phyloP scores from a whole-genome alignment of 2,888 invertebrate species.

The Mimumesa dahlbomi region DNA sequence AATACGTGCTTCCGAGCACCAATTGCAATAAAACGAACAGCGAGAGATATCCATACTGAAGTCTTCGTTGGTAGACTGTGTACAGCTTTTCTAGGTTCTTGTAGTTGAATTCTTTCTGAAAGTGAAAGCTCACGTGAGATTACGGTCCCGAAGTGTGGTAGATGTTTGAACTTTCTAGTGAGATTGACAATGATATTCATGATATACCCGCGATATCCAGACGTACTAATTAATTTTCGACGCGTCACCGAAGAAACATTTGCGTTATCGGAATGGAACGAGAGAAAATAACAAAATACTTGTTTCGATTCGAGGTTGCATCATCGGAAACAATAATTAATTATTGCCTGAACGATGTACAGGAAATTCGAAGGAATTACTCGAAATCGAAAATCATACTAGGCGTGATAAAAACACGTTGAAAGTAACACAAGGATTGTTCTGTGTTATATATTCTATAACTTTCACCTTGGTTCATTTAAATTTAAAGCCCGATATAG shows the following conservation, averaged over 20 bases:
- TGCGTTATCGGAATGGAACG: background rate
- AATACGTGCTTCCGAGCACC: slow-evolving; percentile 85
- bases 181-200: slow-evolving; percentile 1
- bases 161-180: slow-evolving; percentile 39
- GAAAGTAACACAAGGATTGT: background rate
- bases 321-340: no score
- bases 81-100: slow-evolving; percentile 89
- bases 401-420: background rate
- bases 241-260: background rate
- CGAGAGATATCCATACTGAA: slow-evolving; percentile 89
- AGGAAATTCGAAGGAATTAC: background rate
- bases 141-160: slow-evolving; percentile 28
- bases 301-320: background rate
- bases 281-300: background rate
- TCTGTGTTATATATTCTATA: slow-evolving; percentile 2
- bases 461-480: slow-evolving; percentile 21
- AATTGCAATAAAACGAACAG: slow-evolving; percentile 88
- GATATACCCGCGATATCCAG: slow-evolving; percentile 14
- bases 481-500: slow-evolving; percentile 9
- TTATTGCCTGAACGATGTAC: no score
- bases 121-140: slow-evolving; percentile 54
- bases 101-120: slow-evolving; percentile 88
- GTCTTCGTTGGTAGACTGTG: slow-evolving; percentile 87
- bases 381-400: background rate
- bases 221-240: slow-evolving; percentile 9